Base-by-base conservation (phyloP, 1,140 invertebrate species). In the Anthonomus grandis region DNA sequence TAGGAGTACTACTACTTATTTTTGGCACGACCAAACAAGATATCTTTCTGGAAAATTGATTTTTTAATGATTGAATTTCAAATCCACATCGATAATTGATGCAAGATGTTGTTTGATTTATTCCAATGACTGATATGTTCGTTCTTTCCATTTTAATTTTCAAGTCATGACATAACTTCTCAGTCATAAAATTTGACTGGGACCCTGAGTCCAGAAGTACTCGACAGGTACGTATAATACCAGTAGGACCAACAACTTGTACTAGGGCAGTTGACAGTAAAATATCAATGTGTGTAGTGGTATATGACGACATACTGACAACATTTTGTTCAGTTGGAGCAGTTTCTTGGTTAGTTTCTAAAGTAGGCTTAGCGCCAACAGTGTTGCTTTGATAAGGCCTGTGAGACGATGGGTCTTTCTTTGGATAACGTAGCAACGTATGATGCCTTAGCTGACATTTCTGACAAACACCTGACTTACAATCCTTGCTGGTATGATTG, bases 141-240 rank as follows among this genome's bases (percentile, higher is more conserved):
- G 17, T 18, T 8, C 9, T 12, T 41, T 41, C 17, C 38, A 41
- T 9, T 41, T 10, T 12, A 9, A 41, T 13, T 9, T 18, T 18
- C 17, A 41, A 41, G 8, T 9, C 17, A n/a, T 52, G 23, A 24
- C 18, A 23, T n/a, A 52, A 19, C 13, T 39, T 15, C 1, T 13
- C 12, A 2, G 23, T 52, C 13, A 52, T 24, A 39, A 41, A 52
- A 41, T 25, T 52, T 1, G 49, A 52, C 18, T 52, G 49, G 9
- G 49, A n/a, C 4, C 49, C 49, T 23, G 19, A 25, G 24, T 52
- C 49, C 9, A 52, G 15, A 12, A 52, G 17, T 5, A 38, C n/a
- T n/a, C n/a, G n/a, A n/a, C n/a, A n/a, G n/a, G n/a, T n/a, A n/a
- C n/a, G n/a, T 38, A n/a, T 38, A 17, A 18, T n/a, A 10, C 17